A percentile compares a stretch with the other conserved stretches of the same genome.
Conservation (phyloP, 2,888 invertebrate species). For the Drosophila pegasa region DNA sequence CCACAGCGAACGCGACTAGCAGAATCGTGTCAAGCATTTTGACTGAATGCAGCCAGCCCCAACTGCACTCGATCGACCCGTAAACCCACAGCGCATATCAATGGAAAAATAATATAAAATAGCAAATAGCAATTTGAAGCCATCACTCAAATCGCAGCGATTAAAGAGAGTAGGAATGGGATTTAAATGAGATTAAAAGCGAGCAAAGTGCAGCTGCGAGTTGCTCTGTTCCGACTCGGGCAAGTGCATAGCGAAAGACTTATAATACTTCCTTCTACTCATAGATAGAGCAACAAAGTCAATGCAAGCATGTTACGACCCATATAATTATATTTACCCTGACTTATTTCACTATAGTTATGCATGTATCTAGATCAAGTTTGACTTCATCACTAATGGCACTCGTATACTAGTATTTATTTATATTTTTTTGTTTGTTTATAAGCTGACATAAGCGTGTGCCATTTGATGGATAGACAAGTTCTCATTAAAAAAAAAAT, state of each 20-base stretch:
- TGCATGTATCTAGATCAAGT: not conserved
- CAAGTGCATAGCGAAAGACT: too few relatives aligned
- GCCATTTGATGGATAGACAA: not conserved
- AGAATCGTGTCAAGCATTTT: conserved; percentile 30
- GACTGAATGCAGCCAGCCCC: conserved; percentile 25
- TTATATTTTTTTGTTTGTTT: too few relatives aligned
- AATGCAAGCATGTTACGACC: too few relatives aligned
- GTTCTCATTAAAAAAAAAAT: not conserved
- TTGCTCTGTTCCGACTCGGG: conserved; percentile 13
- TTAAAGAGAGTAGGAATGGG: conserved; percentile 3
- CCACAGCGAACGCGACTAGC: conserved; percentile 6
- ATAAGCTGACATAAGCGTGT: not conserved
- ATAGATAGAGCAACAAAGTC: not conserved
- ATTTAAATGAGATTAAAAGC: conserved; percentile 3
- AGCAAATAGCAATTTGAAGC: not conserved
- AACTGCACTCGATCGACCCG: conserved; percentile 11
- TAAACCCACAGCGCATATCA: conserved; percentile 1
- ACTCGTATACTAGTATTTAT: not conserved
- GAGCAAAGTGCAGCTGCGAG: not conserved
- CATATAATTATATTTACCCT: not conserved
- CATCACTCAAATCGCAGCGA: not conserved
- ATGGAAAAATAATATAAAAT: too few relatives aligned
- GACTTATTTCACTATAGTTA: not conserved
- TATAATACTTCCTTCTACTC: not conserved
- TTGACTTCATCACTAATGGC: not conserved